Percentiles rank a stretch among this genome's conserved stretches.
Evolutionary conservation across 2,888 invertebrate genomes (phyloP).

Genomic region (Leptogaster cylindrica): DNA sequence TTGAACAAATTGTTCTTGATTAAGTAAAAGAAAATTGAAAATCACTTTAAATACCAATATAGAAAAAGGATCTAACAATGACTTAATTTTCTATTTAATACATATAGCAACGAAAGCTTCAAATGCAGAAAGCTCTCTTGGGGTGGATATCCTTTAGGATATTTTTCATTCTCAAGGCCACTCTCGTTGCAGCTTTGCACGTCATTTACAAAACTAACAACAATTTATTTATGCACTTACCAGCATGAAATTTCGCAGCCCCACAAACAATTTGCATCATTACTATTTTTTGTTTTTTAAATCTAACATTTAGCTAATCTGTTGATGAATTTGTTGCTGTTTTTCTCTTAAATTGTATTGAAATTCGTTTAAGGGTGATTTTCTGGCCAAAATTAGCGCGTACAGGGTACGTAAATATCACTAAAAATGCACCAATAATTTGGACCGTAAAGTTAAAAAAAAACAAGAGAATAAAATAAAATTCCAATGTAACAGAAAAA

Average conservation of each 20-base stretch:
- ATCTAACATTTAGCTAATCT: not conserved
- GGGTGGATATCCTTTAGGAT: constrained; percentile 21
- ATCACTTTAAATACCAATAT: too few relatives aligned
- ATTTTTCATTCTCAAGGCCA: constrained; percentile 33
- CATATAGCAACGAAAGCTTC: constrained; percentile 11
- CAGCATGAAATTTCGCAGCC: too few relatives aligned
- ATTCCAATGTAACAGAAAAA: not conserved
- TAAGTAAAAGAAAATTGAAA: too few relatives aligned
- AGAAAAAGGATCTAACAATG: too few relatives aligned
- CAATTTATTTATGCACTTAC: not conserved
- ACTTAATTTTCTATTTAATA: not conserved
- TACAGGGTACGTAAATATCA: constrained; percentile 46
- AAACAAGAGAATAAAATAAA: not conserved
- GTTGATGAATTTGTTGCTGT: not conserved
- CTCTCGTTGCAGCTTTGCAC: not conserved
- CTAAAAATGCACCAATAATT: constrained; percentile 34
- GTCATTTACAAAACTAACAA: not conserved
- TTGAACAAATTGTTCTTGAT: too few relatives aligned
- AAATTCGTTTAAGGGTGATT: not conserved
- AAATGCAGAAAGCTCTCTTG: constrained; percentile 1
- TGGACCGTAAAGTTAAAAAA: not conserved
- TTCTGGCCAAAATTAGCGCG: constrained; percentile 14
- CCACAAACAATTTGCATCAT: too few relatives aligned
- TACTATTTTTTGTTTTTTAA: constrained; percentile 5
- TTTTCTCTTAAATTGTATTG: too few relatives aligned